phyloP scores from a whole-genome alignment of 1,140 invertebrate genomes.

The Octopus bimaculoides region DNA sequence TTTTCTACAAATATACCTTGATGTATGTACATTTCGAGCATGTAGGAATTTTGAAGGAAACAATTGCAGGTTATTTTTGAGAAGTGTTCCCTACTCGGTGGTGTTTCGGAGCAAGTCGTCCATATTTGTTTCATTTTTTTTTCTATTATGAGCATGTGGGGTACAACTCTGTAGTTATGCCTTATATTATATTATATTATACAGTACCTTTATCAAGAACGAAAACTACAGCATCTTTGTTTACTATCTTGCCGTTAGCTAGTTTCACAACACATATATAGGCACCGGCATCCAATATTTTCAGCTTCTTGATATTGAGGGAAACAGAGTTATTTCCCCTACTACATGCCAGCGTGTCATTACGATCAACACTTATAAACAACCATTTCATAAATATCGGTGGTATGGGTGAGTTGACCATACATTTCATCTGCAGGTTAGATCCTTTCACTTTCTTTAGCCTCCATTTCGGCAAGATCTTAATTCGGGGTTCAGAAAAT shows the following conservation, averaged over 20 bases:
- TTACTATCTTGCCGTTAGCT: neutral
- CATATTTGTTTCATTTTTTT: no score
- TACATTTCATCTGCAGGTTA: conserved; percentile 8
- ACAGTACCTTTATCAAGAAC: conserved; percentile 5
- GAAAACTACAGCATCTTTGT: conserved; percentile 6
- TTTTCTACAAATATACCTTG: no score
- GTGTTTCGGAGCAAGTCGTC: no score
- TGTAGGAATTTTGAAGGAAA: no score
- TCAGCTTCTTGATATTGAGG: neutral
- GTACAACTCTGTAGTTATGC: no score
- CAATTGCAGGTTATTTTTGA: no score
- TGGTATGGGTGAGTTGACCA: neutral
- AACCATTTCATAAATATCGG: conserved; percentile 4
- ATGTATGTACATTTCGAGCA: no score
- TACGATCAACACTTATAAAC: neutral
- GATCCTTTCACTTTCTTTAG: conserved; percentile 8
- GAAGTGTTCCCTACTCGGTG: no score
- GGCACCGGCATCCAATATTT: neutral
- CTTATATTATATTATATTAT: neutral
- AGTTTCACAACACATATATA: conserved; percentile 12
- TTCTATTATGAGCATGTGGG: no score
- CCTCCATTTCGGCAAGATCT: neutral
- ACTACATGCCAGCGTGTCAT: neutral
- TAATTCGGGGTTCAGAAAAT: neutral
- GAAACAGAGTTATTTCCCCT: neutral